Evolutionary conservation across 1,140 invertebrate species (phyloP), one percentile per base, ranked within the genome.

Genomic region (Hyles vespertilio): DNA sequence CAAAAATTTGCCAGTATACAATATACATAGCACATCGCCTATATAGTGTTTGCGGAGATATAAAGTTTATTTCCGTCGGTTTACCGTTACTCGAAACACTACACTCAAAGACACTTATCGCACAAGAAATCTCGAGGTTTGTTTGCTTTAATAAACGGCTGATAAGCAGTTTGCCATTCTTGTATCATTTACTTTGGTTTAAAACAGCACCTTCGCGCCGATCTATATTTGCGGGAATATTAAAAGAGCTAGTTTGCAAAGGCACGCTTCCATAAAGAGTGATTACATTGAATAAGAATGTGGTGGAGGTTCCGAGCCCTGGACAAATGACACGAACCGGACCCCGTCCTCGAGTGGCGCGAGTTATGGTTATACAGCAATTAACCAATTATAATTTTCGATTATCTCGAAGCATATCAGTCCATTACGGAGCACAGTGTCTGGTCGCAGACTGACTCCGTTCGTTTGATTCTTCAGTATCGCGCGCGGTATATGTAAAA

Each of bases 331-430:
- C 59, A 65, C 46, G 52, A 59, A 72, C 51, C 9, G 45, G 46
- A 47, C 22, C 5, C n/a, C 3, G n/a, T 5, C 54, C 32, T 51
- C 32, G 32, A 51, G 51, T 63, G 55, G 54, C 11, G 2, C 54
- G 51, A 49, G 65, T 69, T 67, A 45, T 61, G 59, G 50, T 62
- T 52, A 53, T 67, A 64, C 58, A 56, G 63, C 69, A 74, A 80
- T 81, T 77, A 76, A 73, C 61, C 65, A 77, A 77, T 81, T 74
- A 75, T 66, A 74, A 77, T 81, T 84, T 84, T 81, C 75, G 79
- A 79, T 81, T 79, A 80, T 64, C 67, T 60, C 63, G 58, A 63
- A 75, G 66, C 73, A 70, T 79, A 68, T 68, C 74, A 59, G 63
- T 62, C 51, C 68, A 60, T 34, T 43, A 56, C 62, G 45, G 69